phyloP scores from a whole-genome alignment of 2,113 vertebrate genomes.

The Austrofundulus limnaeus region DNA sequence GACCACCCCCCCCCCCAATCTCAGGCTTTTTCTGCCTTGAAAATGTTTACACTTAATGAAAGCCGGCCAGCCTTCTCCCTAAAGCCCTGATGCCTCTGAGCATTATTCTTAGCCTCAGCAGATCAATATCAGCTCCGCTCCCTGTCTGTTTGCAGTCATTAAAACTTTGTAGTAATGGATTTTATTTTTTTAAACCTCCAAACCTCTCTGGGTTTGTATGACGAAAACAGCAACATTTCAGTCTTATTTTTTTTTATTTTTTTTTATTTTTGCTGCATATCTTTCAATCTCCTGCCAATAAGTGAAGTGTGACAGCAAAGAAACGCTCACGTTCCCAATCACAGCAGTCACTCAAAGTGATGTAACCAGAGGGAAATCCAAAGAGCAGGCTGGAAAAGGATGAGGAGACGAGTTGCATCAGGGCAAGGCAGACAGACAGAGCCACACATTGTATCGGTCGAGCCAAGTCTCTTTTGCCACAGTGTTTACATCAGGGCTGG shows the following conservation, averaged over 20 bases:
- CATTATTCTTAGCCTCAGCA: constrained; percentile 58
- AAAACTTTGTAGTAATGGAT: constrained; percentile 46
- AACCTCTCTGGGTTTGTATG: constrained; percentile 33
- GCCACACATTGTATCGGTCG: constrained; percentile 29
- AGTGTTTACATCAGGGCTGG: constrained; percentile 35
- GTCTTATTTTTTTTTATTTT: no score
- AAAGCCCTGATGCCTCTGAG: constrained; percentile 58
- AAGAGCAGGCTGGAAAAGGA: constrained; percentile 10
- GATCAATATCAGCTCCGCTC: constrained; percentile 65
- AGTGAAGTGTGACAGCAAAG: constrained; percentile 37
- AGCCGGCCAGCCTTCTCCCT: constrained; percentile 42
- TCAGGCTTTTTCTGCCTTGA: constrained; percentile 40
- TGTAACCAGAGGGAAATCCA: constrained; percentile 51
- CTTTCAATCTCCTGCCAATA: constrained; percentile 46
- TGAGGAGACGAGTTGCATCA: constrained; percentile 26
- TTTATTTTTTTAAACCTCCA: constrained; percentile 22
- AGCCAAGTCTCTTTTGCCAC: constrained; percentile 32
- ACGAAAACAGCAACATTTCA: constrained; percentile 37
- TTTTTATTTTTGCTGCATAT: constrained; percentile 18
- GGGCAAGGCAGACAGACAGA: constrained; percentile 14
- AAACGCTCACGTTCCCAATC: constrained; percentile 39
- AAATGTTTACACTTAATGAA: constrained; percentile 66
- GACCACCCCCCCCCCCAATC: constrained; percentile 37
- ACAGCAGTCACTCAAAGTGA: constrained; percentile 38
- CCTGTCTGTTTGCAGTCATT: constrained; percentile 47